Evolutionary conservation across 2,797 vertebrate genomes (phyloP).

Genomic region (Artibeus lituratus): DNA sequence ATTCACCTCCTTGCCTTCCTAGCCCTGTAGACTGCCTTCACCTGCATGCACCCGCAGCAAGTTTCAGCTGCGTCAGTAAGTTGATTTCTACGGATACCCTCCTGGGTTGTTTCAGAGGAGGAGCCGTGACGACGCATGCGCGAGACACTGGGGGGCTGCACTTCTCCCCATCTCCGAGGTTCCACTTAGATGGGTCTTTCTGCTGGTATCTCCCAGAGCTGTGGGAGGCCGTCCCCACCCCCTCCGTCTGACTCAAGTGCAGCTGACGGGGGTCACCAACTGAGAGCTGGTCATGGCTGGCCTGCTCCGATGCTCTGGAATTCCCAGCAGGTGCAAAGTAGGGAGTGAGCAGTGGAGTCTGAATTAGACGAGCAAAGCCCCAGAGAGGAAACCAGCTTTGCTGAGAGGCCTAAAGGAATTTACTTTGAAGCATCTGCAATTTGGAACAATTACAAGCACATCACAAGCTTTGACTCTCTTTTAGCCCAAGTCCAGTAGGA

Average conservation of each 20-base stretch:
- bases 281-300: neutral
- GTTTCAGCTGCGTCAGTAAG: neutral
- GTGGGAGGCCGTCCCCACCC: neutral
- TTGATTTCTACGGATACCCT: neutral
- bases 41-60: neutral
- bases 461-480: neutral
- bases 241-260: neutral
- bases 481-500: neutral
- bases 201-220: neutral
- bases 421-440: constrained; percentile 1
- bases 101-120: neutral
- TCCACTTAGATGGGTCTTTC: neutral
- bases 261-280: neutral
- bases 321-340: constrained; percentile 39
- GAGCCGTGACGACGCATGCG: neutral
- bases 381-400: neutral
- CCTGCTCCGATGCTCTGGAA: neutral
- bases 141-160: neutral
- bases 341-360: neutral
- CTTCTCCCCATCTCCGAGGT: neutral
- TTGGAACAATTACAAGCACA: constrained; percentile 1
- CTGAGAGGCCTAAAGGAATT: neutral
- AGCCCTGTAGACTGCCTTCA: neutral
- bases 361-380: constrained; percentile 14
- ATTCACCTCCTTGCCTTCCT: neutral